A percentile compares a stretch with the other conserved stretches of the same genome.
These are phyloP conservation scores for Homalodisca vitripennis DNA, from an alignment of 1,140 invertebrate species.

Conservation along the genomic window DNA sequence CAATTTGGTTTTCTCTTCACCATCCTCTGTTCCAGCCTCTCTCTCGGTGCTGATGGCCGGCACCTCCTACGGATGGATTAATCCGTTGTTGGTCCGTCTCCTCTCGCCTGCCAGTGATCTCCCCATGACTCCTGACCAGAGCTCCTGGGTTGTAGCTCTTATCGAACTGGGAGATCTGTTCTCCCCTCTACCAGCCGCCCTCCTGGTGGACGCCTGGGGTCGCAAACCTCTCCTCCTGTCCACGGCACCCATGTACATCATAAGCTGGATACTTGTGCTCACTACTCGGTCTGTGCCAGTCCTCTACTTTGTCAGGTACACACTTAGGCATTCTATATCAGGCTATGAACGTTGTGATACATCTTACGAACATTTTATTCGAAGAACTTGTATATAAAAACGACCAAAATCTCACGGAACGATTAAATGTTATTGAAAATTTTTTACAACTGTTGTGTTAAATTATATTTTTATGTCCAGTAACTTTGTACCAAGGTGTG, in stretches of 20 bases:
- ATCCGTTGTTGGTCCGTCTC: conserved; percentile 27
- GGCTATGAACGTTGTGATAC: too few relatives aligned
- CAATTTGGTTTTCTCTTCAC: neutral
- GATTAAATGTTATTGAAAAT: too few relatives aligned
- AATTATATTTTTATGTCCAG: too few relatives aligned
- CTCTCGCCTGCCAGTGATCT: conserved; percentile 17
- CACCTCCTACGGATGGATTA: conserved; percentile 31
- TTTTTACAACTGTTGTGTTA: too few relatives aligned
- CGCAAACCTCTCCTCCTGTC: conserved; percentile 65
- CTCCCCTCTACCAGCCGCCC: conserved; percentile 41
- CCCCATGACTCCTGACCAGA: conserved; percentile 23
- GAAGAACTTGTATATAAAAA: too few relatives aligned
- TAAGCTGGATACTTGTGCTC: conserved; percentile 73
- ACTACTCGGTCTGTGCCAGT: conserved; percentile 55
- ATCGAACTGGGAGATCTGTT: conserved; percentile 34
- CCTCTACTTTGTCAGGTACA: conserved; percentile 29
- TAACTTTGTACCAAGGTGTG: too few relatives aligned
- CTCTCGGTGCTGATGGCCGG: conserved; percentile 27
- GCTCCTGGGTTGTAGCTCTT: conserved; percentile 34
- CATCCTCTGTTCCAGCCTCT: conserved; percentile 4
- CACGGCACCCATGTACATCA: conserved; percentile 65
- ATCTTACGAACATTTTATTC: too few relatives aligned
- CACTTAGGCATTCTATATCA: too few relatives aligned
- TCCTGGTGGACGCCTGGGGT: conserved; percentile 71
- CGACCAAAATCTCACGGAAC: too few relatives aligned